Evolutionary conservation across 2,113 vertebrate genomes (phyloP).

Genomic region (Paramormyrops kingsleyae): DNA sequence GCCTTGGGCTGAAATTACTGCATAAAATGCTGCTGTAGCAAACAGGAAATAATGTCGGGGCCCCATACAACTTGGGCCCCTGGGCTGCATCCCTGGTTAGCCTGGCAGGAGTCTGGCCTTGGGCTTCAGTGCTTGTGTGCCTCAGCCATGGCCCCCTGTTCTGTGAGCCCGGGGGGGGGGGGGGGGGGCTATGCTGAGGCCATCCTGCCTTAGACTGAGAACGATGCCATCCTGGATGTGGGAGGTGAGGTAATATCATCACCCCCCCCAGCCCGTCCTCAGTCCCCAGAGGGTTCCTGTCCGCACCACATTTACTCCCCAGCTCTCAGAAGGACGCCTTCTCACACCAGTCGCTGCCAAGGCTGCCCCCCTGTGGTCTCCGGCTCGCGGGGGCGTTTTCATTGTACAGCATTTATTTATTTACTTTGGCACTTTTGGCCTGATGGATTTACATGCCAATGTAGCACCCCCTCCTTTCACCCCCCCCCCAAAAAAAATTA

Average conservation of each 20-base stretch:
- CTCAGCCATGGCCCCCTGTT: neutral
- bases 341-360: neutral
- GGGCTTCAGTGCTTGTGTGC: neutral
- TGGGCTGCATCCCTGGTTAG: neutral
- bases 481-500: neutral
- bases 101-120: neutral
- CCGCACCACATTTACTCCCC: neutral
- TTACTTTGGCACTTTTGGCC: constrained; percentile 14
- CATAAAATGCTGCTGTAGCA: neutral
- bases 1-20: neutral
- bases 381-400: neutral
- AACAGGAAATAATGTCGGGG: neutral
- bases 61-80: neutral
- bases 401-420: neutral
- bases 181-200: neutral
- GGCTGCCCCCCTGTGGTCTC: neutral
- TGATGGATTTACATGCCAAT: neutral
- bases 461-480: neutral
- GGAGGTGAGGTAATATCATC: neutral
- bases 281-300: neutral
- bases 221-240: neutral
- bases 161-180: neutral
- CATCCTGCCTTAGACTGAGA: neutral
- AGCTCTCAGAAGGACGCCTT: neutral
- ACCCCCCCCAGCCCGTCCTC: neutral